Percentiles rank a stretch among this genome's conserved stretches.
Evolutionary conservation across 2,797 vertebrate genomes (phyloP).

Genomic region (Sebastes hubbsi): DNA sequence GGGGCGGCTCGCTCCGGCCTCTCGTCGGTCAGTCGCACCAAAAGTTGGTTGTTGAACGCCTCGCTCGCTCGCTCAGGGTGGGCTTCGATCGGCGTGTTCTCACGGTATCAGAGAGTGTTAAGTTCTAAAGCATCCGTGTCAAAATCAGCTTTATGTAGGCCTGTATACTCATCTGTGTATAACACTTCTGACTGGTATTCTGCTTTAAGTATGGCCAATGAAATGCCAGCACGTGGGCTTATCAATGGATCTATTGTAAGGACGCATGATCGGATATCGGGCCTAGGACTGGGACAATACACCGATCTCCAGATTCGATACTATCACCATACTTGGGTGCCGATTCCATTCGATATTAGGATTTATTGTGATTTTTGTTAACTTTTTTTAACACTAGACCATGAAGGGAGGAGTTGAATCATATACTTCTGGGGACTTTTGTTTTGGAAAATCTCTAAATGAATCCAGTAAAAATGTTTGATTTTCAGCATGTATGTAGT

Average conservation of each 20-base stretch:
- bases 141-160: not conserved
- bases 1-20: constrained; percentile 67
- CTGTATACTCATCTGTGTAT: not conserved
- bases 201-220: not conserved
- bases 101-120: constrained; percentile 7
- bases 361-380: too few species aligned
- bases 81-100: constrained; percentile 43
- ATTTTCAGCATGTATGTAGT: too few species aligned
- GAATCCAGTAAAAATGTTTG: too few species aligned
- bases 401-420: too few species aligned
- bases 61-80: constrained; percentile 35
- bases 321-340: too few species aligned
- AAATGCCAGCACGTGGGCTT: not conserved
- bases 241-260: constrained; percentile 19
- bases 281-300: too few species aligned
- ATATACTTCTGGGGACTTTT: too few species aligned
- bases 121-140: not conserved
- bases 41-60: constrained; percentile 52
- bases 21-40: constrained; percentile 64
- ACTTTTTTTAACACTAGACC: too few species aligned
- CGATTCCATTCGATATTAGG: too few species aligned
- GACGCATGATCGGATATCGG: too few species aligned
- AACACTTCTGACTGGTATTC: not conserved
- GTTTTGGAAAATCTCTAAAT: too few species aligned
- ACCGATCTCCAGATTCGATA: too few species aligned